Evolutionary conservation across 2,797 vertebrate genomes (phyloP).

Genomic region (Moxostoma hubbsi): DNA sequence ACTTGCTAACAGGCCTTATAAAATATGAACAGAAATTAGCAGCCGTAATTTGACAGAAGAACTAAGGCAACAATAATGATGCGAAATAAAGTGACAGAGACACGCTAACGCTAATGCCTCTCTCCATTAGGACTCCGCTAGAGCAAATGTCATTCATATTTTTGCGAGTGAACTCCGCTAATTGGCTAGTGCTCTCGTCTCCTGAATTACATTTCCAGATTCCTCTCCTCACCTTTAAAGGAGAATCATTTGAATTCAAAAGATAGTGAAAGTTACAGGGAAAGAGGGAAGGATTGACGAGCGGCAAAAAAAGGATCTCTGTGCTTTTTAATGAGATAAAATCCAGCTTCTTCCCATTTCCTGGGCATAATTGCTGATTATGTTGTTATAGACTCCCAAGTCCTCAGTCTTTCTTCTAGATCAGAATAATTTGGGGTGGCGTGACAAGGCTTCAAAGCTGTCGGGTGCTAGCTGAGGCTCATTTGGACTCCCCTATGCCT

Average conservation of each 20-base stretch:
- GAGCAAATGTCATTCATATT: constrained; percentile 94
- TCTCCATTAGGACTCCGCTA: constrained; percentile 84
- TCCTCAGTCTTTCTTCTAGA: constrained; percentile 80
- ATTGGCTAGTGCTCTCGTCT: constrained; percentile 88
- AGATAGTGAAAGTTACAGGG: constrained; percentile 88
- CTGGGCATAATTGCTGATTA: constrained; percentile 91
- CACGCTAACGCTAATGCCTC: constrained; percentile 88
- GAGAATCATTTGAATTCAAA: constrained; percentile 93
- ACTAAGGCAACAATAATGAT: constrained; percentile 93
- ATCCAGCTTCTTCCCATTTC: constrained; percentile 87
- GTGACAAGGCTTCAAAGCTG: constrained; percentile 83
- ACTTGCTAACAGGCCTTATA: constrained; percentile 88
- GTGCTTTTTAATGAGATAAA: constrained; percentile 91
- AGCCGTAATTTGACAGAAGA: constrained; percentile 87
- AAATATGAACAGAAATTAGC: constrained; percentile 81
- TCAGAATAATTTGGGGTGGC: constrained; percentile 86
- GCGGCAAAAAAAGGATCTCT: constrained; percentile 64
- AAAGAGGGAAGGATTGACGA: constrained; percentile 62
- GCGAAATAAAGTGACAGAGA: constrained; percentile 91
- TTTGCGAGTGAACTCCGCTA: constrained; percentile 87
- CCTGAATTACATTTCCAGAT: constrained; percentile 85
- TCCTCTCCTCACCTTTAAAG: constrained; percentile 86
- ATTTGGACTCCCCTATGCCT: constrained; percentile 79
- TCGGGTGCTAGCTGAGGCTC: constrained; percentile 75
- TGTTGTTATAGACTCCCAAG: constrained; percentile 86